Evolutionary conservation across 2,888 invertebrate species (phyloP).

Genomic region (Congeria kusceri): DNA sequence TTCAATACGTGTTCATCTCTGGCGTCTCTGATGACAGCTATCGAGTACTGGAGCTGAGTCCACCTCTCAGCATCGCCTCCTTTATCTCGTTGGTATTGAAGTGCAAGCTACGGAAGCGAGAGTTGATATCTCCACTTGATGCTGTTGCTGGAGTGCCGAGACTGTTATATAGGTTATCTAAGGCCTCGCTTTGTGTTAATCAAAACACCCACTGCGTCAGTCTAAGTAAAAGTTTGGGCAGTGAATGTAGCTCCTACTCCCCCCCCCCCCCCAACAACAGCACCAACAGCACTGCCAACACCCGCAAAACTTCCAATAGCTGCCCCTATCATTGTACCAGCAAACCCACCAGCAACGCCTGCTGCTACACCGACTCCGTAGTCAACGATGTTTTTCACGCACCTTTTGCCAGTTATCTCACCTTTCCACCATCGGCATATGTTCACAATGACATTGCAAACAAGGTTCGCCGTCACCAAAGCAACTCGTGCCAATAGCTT

Average conservation of each 20-base stretch:
- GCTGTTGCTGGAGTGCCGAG: not conserved
- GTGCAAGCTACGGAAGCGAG: conserved; percentile 3
- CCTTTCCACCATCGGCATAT: conserved; percentile 21
- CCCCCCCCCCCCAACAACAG: not conserved
- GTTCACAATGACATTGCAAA: not conserved
- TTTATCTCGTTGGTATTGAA: conserved; percentile 12
- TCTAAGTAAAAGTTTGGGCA: not conserved
- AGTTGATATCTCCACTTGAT: not conserved
- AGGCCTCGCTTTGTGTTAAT: conserved; percentile 3
- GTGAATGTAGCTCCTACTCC: not conserved
- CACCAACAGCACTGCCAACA: not conserved
- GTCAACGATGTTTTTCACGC: conserved; percentile 17
- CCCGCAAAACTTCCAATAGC: not conserved
- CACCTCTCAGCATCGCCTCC: conserved; percentile 8
- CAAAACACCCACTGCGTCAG: conserved; percentile 6
- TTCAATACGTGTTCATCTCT: conserved; percentile 8
- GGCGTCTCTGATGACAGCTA: conserved; percentile 7
- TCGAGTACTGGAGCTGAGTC: conserved; percentile 15
- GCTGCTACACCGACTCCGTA: conserved; percentile 9
- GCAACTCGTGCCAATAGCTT: not conserved
- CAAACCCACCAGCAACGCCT: conserved; percentile 8
- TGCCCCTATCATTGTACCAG: not conserved
- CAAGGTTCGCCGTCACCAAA: not conserved
- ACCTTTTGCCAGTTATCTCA: conserved; percentile 11
- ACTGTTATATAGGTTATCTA: conserved; percentile 2